Conservation (phyloP, 2,797 vertebrate genomes). For the Lateolabrax maculatus region DNA sequence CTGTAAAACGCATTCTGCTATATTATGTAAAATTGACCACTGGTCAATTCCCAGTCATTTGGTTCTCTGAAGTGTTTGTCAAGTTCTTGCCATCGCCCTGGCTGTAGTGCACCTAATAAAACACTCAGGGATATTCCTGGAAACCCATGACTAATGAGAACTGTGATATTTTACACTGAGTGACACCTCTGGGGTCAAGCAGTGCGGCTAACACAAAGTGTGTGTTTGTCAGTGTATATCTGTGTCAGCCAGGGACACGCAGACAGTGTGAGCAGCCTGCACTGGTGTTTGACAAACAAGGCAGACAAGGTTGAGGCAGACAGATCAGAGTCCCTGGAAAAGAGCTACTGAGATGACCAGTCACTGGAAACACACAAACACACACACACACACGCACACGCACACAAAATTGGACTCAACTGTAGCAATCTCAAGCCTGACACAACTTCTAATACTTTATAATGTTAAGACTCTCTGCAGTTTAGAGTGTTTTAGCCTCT, state of each 20-base stretch:
- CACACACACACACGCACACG: not conserved
- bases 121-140: conserved; percentile 66
- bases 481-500: too few relatives aligned
- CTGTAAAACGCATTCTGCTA: not conserved
- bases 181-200: conserved; percentile 68
- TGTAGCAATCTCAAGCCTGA: conserved; percentile 3
- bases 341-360: conserved; percentile 67
- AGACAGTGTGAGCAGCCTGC: conserved; percentile 65
- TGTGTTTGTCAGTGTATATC: conserved; percentile 55
- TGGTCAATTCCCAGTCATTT: conserved; percentile 20
- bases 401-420: not conserved
- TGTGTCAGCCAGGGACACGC: conserved; percentile 59
- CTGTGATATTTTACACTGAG: conserved; percentile 66
- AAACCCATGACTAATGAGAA: conserved; percentile 58
- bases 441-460: not conserved
- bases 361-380: conserved; percentile 48
- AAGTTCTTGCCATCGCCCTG: conserved; percentile 13
- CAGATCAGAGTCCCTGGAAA: conserved; percentile 70
- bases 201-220: conserved; percentile 55
- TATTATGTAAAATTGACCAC: not conserved
- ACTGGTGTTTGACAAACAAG: conserved; percentile 81
- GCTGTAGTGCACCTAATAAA: conserved; percentile 20
- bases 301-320: conserved; percentile 75
- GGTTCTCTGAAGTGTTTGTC: conserved; percentile 68
- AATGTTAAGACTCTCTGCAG: too few relatives aligned